Evolutionary conservation across 2,797 vertebrate species (phyloP), one percentile per base, ranked within the genome.

Genomic region (Morus bassanus): DNA sequence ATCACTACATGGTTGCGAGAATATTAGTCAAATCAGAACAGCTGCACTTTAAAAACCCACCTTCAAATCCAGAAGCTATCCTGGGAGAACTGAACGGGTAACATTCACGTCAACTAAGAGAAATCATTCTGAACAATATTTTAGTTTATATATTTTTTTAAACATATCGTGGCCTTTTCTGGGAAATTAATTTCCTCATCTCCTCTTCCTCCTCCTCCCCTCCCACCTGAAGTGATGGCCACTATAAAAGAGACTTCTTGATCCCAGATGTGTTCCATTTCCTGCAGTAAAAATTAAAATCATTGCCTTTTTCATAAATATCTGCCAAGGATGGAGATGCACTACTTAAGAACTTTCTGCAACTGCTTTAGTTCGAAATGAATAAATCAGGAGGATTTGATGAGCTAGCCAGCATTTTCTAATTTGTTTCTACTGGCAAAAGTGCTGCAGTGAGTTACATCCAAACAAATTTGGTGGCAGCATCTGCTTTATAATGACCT

Each of bases 391-490:
- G 14, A 73, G 61, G 76, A 48, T 51, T 61, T 54, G 73, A 68
- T 22, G 79, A 85, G 60, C 72, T n/a, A 39, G 83, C 64, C 95
- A 97, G 69, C 65, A 53, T 93, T 96, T 75, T 73, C 89, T 89
- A 88, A 94, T 89, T 92, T 95, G 86, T 96, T 97, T 96, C 95
- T 85, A 14, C 89, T 97, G 96, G 96, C 96, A 92, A 3, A 78
- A 82, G 28, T 7, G 35, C 80, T 2, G 5, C 90, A 69, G 33
- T 15, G 51, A 89, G 57, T 78, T 93, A 80, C 79, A 63, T 68
- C 91, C 94, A 94, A 94, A 97, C 91, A 96, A 81, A 91, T 69
- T n/a, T 91, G 69, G 87, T 78, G 81, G 89, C 79, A 86, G 85
- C 94, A 95, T 93, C 75, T 94, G 94, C 92, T 78, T 46, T 72